These are phyloP conservation scores for Drosophila auraria DNA, from an alignment of 1,140 invertebrate species.

Conservation along the genomic window DNA sequence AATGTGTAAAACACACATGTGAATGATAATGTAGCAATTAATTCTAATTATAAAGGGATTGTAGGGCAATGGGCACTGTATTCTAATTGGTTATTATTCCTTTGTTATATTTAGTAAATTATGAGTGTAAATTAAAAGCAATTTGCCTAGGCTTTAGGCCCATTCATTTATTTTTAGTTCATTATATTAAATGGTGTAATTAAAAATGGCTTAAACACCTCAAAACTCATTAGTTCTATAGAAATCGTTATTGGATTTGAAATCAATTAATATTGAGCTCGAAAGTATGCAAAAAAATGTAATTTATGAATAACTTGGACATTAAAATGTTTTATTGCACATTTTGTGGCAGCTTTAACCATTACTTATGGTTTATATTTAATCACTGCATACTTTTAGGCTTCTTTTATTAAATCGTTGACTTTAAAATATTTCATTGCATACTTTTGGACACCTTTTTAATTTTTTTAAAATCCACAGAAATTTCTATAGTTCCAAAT, in stretches of 20 bases:
- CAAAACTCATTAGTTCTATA: too few species aligned
- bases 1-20: neutral
- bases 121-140: neutral
- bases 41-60: neutral
- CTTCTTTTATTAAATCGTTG: too few species aligned
- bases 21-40: constrained; percentile 1
- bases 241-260: neutral
- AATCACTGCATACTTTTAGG: too few species aligned
- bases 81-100: constrained; percentile 5
- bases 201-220: too few species aligned
- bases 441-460: too few species aligned
- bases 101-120: neutral
- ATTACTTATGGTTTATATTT: too few species aligned
- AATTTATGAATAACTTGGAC: too few species aligned
- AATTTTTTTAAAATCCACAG: too few species aligned
- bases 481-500: too few species aligned
- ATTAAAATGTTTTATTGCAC: too few species aligned
- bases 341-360: too few species aligned
- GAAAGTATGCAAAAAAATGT: neutral
- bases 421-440: too few species aligned
- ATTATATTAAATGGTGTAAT: neutral
- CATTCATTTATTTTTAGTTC: neutral
- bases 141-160: neutral
- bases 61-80: neutral
- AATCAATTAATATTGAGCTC: neutral